phyloP scores from a whole-genome alignment of 2,888 invertebrate genomes.

The Schizotus pectinicornis region DNA sequence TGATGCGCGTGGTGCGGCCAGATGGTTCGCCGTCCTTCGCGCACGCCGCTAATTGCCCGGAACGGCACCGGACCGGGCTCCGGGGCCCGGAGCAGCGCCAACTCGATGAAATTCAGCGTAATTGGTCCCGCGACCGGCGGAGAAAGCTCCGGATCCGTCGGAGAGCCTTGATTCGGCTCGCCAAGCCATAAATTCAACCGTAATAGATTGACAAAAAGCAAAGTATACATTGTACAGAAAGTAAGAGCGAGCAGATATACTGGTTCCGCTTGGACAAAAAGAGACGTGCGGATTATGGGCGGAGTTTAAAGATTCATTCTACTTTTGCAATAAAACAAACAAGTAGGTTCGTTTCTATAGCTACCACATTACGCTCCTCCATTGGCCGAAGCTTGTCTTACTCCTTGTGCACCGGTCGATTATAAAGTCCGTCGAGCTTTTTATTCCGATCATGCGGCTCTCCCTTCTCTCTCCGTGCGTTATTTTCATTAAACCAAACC shows the following conservation, averaged over 20 bases:
- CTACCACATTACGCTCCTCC: slow-evolving; percentile 59
- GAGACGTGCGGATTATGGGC: slow-evolving; percentile 58
- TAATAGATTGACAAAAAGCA: slow-evolving; percentile 43
- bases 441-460: slow-evolving; percentile 25
- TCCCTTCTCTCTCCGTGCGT: slow-evolving; percentile 25
- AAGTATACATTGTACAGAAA: slow-evolving; percentile 36
- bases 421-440: slow-evolving; percentile 42
- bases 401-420: slow-evolving; percentile 45
- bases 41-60: slow-evolving; percentile 40
- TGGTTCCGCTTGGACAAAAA: slow-evolving; percentile 46
- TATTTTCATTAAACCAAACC: slow-evolving; percentile 33
- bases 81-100: slow-evolving; percentile 7
- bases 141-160: slow-evolving; percentile 2
- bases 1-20: neutral
- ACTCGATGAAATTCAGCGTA: neutral
- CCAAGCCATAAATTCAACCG: slow-evolving; percentile 40
- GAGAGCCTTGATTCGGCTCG: slow-evolving; percentile 4
- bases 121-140: neutral
- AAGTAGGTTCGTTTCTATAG: slow-evolving; percentile 58
- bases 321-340: slow-evolving; percentile 58
- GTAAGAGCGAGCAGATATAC: slow-evolving; percentile 43
- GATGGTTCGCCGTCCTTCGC: slow-evolving; percentile 30
- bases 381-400: slow-evolving; percentile 53
- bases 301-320: slow-evolving; percentile 57
- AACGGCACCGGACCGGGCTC: slow-evolving; percentile 25